Evolutionary conservation across 2,888 invertebrate species (phyloP).

Genomic region (Agrochola circellaris): DNA sequence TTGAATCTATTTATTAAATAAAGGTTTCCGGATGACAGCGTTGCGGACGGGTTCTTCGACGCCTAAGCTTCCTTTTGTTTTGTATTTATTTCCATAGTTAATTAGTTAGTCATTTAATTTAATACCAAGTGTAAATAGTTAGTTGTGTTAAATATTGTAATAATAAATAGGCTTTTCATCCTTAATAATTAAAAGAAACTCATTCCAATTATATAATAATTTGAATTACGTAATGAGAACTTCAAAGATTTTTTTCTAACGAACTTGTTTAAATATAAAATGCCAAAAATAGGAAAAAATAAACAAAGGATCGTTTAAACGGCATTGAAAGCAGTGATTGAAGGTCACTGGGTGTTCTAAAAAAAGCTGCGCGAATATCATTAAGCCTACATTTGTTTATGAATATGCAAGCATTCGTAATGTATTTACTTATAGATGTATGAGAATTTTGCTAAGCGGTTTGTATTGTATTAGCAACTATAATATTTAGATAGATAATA

Average conservation of each 20-base stretch:
- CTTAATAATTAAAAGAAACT: background rate
- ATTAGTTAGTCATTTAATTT: no score
- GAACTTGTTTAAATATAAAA: background rate
- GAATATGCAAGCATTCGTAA: slow-evolving; percentile 43
- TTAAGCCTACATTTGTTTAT: slow-evolving; percentile 41
- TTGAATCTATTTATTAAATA: background rate
- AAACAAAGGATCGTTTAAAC: slow-evolving; percentile 24
- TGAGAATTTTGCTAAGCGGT: slow-evolving; percentile 14
- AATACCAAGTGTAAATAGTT: no score
- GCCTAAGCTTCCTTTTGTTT: no score
- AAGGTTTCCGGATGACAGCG: no score
- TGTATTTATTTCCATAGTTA: no score
- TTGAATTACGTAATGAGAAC: background rate
- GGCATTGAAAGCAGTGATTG: slow-evolving; percentile 14
- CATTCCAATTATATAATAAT: background rate
- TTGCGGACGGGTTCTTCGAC: no score
- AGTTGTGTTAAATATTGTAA: no score
- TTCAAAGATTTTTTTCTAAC: background rate
- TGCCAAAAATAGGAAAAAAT: slow-evolving; percentile 17
- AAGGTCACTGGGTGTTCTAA: slow-evolving; percentile 46
- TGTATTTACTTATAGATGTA: slow-evolving; percentile 27
- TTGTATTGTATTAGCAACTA: slow-evolving; percentile 19
- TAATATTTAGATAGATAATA: slow-evolving; percentile 26
- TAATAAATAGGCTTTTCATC: no score
- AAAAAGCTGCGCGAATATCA: slow-evolving; percentile 29